A percentile compares a stretch with the other conserved stretches of the same genome.
phyloP scores from a whole-genome alignment of 1,140 invertebrate genomes.

The Drosophila albomicans region DNA sequence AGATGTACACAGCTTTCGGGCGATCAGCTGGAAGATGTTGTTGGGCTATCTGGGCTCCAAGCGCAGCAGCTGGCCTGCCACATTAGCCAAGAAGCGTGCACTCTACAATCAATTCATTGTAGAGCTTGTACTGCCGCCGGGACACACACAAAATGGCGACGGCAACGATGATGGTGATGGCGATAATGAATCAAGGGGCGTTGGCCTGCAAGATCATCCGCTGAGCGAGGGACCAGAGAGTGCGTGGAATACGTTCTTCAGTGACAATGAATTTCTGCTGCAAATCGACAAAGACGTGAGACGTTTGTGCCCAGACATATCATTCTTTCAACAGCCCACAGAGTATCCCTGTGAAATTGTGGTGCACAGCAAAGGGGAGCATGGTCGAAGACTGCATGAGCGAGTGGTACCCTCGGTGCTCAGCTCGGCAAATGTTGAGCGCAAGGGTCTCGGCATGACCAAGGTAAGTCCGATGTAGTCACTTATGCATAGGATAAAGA shows the following conservation, averaged over 20 bases:
- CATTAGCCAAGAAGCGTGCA: slow-evolving; percentile 89
- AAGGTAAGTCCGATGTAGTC: slow-evolving; percentile 88
- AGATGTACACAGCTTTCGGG: slow-evolving; percentile 91
- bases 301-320: slow-evolving; percentile 97
- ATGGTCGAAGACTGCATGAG: slow-evolving; percentile 91
- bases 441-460: slow-evolving; percentile 94
- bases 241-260: slow-evolving; percentile 96
- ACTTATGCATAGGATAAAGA: neutral
- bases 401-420: slow-evolving; percentile 94
- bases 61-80: slow-evolving; percentile 88
- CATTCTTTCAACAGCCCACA: slow-evolving; percentile 96
- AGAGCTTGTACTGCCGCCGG: slow-evolving; percentile 93
- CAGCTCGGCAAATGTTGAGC: slow-evolving; percentile 94
- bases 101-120: slow-evolving; percentile 94
- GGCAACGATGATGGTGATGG: slow-evolving; percentile 60
- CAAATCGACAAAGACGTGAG: slow-evolving; percentile 99
- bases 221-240: slow-evolving; percentile 97
- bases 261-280: slow-evolving; percentile 96
- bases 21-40: slow-evolving; percentile 93
- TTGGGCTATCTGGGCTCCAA: slow-evolving; percentile 92
- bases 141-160: slow-evolving; percentile 87
- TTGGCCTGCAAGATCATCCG: slow-evolving; percentile 91
- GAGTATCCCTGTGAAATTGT: slow-evolving; percentile 93
- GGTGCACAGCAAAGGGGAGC: slow-evolving; percentile 89
- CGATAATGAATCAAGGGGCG: slow-evolving; percentile 62